A percentile compares a stretch with the other conserved stretches of the same genome.
Conservation (phyloP, 2,888 invertebrate genomes). For the Hemithea aestivaria region DNA sequence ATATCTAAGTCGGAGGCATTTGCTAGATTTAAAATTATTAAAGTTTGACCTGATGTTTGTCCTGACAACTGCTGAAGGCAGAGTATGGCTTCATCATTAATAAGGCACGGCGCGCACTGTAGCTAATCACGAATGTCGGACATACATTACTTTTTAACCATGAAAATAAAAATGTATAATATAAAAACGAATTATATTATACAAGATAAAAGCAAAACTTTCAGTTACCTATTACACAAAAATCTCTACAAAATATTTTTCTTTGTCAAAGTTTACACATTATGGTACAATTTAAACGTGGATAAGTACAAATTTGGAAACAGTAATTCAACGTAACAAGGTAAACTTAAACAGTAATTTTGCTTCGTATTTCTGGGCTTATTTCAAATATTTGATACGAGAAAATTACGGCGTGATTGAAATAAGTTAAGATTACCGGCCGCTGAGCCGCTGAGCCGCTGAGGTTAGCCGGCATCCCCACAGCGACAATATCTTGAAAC, state of each 20-base stretch:
- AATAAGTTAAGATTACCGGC: conserved; percentile 45
- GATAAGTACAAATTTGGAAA: conserved; percentile 7
- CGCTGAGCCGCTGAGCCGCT: conserved; percentile 31
- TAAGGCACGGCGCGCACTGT: too few relatives aligned
- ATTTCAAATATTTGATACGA: conserved; percentile 32
- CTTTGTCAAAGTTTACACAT: conserved; percentile 9
- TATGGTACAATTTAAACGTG: conserved; percentile 4
- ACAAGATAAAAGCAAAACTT: background rate
- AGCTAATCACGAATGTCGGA: too few relatives aligned
- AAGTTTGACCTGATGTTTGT: too few relatives aligned
- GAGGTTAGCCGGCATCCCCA: conserved; percentile 31
- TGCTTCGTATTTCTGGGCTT: conserved; percentile 24
- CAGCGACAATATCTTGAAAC: conserved; percentile 47
- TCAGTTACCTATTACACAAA: background rate
- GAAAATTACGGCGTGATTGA: conserved; percentile 39
- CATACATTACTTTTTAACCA: too few relatives aligned
- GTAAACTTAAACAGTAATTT: conserved; percentile 14
- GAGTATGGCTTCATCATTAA: too few relatives aligned
- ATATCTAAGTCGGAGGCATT: too few relatives aligned
- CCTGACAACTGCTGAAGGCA: too few relatives aligned
- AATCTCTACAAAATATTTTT: conserved; percentile 11
- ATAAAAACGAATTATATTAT: too few relatives aligned
- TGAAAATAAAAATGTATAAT: too few relatives aligned
- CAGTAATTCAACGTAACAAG: conserved; percentile 11
- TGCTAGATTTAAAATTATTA: too few relatives aligned